phyloP scores from a whole-genome alignment of 1,140 invertebrate genomes.

The Cecropterus lyciades region DNA sequence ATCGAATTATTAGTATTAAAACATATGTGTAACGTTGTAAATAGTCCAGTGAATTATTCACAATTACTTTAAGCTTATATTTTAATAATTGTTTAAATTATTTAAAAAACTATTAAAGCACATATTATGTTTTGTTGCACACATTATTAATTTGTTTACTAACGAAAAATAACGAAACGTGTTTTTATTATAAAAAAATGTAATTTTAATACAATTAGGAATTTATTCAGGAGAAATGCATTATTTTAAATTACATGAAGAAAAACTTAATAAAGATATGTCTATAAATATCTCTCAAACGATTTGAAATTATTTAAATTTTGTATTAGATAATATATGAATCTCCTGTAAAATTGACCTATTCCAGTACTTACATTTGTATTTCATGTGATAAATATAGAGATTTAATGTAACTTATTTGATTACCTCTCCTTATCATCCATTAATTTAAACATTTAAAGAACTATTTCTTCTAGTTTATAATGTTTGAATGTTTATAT shows the following conservation, averaged over 20 bases:
- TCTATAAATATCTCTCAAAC: background rate
- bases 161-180: background rate
- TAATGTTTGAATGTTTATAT: too few relatives aligned
- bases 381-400: background rate
- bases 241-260: too few relatives aligned
- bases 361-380: background rate
- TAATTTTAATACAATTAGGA: too few relatives aligned
- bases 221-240: too few relatives aligned
- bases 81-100: conserved; percentile 7
- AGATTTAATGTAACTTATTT: too few relatives aligned
- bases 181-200: too few relatives aligned
- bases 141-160: background rate
- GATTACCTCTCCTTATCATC: too few relatives aligned
- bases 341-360: background rate
- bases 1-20: conserved; percentile 12
- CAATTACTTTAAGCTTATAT: conserved; percentile 1
- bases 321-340: background rate
- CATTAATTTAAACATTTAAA: too few relatives aligned
- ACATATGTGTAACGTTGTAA: background rate
- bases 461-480: too few relatives aligned
- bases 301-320: too few relatives aligned
- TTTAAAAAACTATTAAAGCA: background rate
- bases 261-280: too few relatives aligned
- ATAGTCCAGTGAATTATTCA: conserved; percentile 18
- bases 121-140: background rate